Evolutionary conservation across 53 echinoderm and acorn worm species (phyloP), one percentile per base, ranked within the genome.

Genomic region (Patiria pectinifera): DNA sequence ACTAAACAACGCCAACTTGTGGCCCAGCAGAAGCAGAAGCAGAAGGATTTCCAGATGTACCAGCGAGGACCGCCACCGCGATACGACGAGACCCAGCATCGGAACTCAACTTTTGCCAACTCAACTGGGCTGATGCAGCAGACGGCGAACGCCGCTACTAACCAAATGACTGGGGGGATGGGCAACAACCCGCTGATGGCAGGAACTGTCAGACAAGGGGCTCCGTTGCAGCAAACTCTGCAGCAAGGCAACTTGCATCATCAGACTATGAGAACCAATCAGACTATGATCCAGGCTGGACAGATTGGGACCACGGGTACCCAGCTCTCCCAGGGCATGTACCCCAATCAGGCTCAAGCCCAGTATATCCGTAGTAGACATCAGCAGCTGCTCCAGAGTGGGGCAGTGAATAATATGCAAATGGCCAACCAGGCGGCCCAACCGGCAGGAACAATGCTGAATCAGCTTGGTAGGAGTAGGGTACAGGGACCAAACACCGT

Each of bases 61-160:
- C 93, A 83, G 19, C 77, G 95, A 9, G 93, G 91, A 45, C 95
- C 95, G 21, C 95, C 95, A 15, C 95, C 95, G 59, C 91, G 93
- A 21, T 95, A 95, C 61, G 93, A 91, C 45, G 95, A 95, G 80
- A 72, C 94, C 23, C 95, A 86, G 69, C 95, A 93, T 76, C 93
- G 95, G 21, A 94, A 91, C 94, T 71, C 94, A 5, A 93, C 91
- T 69, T 83, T 86, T 63, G 26, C 93, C 74, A 82, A 62, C 76
- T 70, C 84, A 60, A 84, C 83, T 61, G 86, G 95, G 23, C 86
- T 93, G 87, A 92, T 92, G 63, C 85, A 62, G 48, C 93, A 82
- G 74, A 14, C 87, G 18, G 53, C 87, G 10, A 75, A 74, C 19
- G 53, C 58, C 49, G 24, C 87, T 25, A 75, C 87, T 46, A 87